Base-by-base conservation (phyloP, 92 coral and sea anemone genomes). In the Meandrina meandrites region DNA sequence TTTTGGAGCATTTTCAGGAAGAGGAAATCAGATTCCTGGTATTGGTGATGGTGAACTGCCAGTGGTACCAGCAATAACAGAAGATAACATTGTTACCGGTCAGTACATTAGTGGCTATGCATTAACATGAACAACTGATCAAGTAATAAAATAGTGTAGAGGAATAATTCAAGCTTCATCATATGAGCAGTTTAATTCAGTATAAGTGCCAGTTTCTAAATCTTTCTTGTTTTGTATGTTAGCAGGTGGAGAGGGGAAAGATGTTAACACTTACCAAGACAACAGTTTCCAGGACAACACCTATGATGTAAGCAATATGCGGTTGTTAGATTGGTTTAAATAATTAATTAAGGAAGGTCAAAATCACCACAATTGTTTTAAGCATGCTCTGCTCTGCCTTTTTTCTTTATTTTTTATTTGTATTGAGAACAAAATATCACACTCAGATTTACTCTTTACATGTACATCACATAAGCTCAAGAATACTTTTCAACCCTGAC, bases 1-100 rank as follows among this genome's bases (percentile, higher is more conserved):
- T 19, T 16, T 32, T 5, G 27, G 64, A 5, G 35, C 79, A 42
- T 85, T 76, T 27, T 76, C 83, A 11, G 71, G 79, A 27, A 77
- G 50, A 30, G 91, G 87, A 76, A 89, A 85, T 28, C 88, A 89
- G 84, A 92, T 92, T 83, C 94, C 94, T 37, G 94, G 94, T 28
- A 92, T 92, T 78, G 94, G 92, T 47, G 94, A 92, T 66, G 73
- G 79, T 80, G 92, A 90, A 15, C 35, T 78, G 31, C 88, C 92
- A 32, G 78, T 80, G 16, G 84, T 78, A 13, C 89, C 87, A 58
- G 76, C 82, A 8, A 31, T 64, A 62, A 62, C 82, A 50, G 51
- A 45, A 42, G 77, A 64, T 6, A 16, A 34, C 9, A 32, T 66
- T 42, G 76, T 21, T 2, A 42, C 37, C 42, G 77, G 82, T 64